Evolutionary conservation across 1,140 invertebrate genomes (phyloP).

Genomic region (Drosophila watanabei): DNA sequence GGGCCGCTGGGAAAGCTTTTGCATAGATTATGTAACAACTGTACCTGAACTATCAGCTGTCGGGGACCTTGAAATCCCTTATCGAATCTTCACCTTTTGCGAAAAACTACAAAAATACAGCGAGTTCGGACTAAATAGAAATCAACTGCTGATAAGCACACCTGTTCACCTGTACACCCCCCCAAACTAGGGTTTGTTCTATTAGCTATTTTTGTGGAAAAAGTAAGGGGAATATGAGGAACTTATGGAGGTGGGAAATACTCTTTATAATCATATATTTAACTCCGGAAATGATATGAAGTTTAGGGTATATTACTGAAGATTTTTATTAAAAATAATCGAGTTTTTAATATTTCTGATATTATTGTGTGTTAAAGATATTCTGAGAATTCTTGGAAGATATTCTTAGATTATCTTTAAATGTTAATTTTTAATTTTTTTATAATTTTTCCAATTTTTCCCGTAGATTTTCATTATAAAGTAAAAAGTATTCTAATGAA

Average conservation of each 20-base stretch:
- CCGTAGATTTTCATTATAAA: no score
- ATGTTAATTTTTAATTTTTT: no score
- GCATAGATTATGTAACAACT: constrained; percentile 64
- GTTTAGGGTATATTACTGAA: neutral
- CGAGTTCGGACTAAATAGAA: constrained; percentile 52
- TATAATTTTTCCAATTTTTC: no score
- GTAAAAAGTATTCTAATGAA: no score
- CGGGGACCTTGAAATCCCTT: constrained; percentile 75
- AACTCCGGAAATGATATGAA: no score
- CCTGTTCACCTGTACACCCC: constrained; percentile 1
- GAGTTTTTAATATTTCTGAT: no score
- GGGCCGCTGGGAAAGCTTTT: constrained; percentile 41
- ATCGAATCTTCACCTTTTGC: constrained; percentile 84
- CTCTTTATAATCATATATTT: neutral
- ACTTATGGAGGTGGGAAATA: neutral
- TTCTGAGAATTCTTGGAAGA: no score
- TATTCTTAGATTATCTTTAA: no score
- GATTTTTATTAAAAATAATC: neutral
- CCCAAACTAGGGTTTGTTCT: neutral
- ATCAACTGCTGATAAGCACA: constrained; percentile 42
- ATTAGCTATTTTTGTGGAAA: constrained; percentile 31
- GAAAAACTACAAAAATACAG: constrained; percentile 73
- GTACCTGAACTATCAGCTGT: constrained; percentile 50
- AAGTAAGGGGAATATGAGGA: neutral
- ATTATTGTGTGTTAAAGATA: no score